These are phyloP conservation scores for Tenthredo livida DNA, from an alignment of 2,888 invertebrate species.

Conservation along the genomic window DNA sequence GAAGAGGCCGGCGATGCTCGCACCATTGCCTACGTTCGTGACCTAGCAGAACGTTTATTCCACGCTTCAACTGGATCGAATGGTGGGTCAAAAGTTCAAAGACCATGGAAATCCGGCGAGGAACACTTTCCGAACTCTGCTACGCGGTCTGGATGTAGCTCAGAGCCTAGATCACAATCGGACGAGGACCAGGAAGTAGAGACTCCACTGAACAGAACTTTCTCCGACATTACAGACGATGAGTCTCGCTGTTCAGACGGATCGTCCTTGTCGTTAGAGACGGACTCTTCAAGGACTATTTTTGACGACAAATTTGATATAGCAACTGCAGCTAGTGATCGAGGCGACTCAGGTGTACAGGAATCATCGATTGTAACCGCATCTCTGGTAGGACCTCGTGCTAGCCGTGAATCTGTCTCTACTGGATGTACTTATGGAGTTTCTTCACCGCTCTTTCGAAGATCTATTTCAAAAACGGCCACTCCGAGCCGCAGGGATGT, in stretches of 20 bases:
- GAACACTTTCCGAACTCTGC: background rate
- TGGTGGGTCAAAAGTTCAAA: background rate
- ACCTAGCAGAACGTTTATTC: constrained; percentile 65
- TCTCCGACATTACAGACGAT: background rate
- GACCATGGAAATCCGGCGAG: background rate
- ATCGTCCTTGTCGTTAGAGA: background rate
- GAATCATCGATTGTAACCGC: background rate
- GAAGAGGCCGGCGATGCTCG: constrained; percentile 60
- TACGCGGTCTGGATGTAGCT: background rate
- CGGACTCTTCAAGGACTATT: background rate
- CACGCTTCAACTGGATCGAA: background rate
- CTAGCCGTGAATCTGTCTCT: constrained; percentile 19
- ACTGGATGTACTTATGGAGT: constrained; percentile 39
- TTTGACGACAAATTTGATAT: background rate
- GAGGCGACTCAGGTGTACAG: background rate
- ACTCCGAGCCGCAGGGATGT: background rate
- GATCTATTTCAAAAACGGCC: background rate
- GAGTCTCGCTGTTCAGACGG: background rate
- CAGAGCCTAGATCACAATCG: background rate
- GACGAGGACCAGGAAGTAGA: background rate
- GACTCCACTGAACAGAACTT: background rate
- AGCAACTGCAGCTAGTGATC: constrained; percentile 10
- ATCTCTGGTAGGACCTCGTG: background rate
- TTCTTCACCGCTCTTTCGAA: constrained; percentile 14
- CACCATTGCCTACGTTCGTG: constrained; percentile 64